A percentile compares a stretch with the other conserved stretches of the same genome.
Conservation (phyloP, 2,888 invertebrate genomes). For the Zaprionus lineosus region DNA sequence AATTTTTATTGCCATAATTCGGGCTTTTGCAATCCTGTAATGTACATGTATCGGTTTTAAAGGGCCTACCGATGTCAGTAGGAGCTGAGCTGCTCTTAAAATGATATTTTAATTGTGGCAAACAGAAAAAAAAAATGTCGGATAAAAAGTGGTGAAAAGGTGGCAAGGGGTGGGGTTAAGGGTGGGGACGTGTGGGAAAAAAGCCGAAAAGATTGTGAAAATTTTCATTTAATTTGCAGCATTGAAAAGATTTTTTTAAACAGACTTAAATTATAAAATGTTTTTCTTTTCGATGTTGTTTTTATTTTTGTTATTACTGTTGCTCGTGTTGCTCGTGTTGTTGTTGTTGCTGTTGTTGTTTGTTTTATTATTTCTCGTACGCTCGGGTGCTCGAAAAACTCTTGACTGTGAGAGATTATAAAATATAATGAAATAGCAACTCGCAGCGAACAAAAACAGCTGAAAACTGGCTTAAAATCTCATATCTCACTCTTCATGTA, state of each 20-base stretch:
- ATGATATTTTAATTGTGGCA: constrained; percentile 38
- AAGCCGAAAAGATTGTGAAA: constrained; percentile 17
- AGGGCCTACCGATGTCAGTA: constrained; percentile 45
- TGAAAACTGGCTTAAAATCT: constrained; percentile 68
- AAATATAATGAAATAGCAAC: constrained; percentile 58
- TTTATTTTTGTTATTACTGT: neutral
- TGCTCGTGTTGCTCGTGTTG: too few relatives aligned
- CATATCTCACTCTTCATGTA: constrained; percentile 33
- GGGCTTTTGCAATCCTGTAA: constrained; percentile 32
- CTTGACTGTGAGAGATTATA: constrained; percentile 45
- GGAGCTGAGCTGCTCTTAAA: constrained; percentile 60
- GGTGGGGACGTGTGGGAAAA: too few relatives aligned
- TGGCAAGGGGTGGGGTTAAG: too few relatives aligned
- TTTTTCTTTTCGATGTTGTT: too few relatives aligned
- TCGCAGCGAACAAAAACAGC: constrained; percentile 23
- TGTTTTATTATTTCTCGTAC: constrained; percentile 15
- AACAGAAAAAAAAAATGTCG: constrained; percentile 2
- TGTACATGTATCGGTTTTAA: constrained; percentile 43
- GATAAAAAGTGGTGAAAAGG: constrained; percentile 17
- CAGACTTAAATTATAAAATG: constrained; percentile 29
- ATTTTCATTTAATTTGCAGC: constrained; percentile 61
- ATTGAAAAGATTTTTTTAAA: constrained; percentile 25
- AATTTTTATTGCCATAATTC: constrained; percentile 7
- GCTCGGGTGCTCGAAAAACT: constrained; percentile 1
- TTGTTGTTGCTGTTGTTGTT: constrained; percentile 1